Evolutionary conservation across 2,888 invertebrate species (phyloP), one percentile per base, ranked within the genome.

Genomic region (Dascillus cervinus): DNA sequence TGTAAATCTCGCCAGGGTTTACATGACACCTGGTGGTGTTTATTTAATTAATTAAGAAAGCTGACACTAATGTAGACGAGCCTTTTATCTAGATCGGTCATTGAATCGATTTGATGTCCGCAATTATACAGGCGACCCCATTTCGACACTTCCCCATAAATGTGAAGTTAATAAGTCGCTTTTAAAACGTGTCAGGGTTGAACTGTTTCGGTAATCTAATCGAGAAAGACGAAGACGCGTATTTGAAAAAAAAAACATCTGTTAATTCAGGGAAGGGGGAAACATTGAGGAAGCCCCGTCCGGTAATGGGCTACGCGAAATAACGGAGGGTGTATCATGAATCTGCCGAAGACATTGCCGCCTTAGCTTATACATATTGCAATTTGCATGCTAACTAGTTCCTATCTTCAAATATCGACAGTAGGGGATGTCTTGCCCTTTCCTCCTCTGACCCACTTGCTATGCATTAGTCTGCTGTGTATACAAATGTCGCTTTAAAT

Each of bases 351-450:
- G 52, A 50, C 53, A 44, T 48, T 45, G 45, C 41, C 44, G 47
- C 39, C 49, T 44, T 43, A 37, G 51, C 54, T 51, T 57, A 53
- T 58, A 55, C 59, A 53, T 55, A 59, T 58, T 53, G 52, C 56
- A 62, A 63, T 63, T 63, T 63, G 61, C 63, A 63, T 63, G 56
- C 58, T 62, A 62, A 63, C 61, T 60, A 62, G 60, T 60, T 61
- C 56, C 51, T 55, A 60, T 61, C 58, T 62, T 62, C 59, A 59
- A 59, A 58, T 61, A 62, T 62, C 61, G 62, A 60, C 60, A 58
- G 53, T 42, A 51, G 44, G 46, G 46, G 45, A 32, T 33, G 33
- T 36, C 25, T 24, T 30, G 26, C 22, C 20, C 17, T 29, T 36
- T 27, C 34, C 33, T 36, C 39, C 37, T 39, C 39, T 33, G 33